Evolutionary conservation across 2,113 vertebrate genomes (phyloP).

Genomic region (Orthonyx spaldingii): DNA sequence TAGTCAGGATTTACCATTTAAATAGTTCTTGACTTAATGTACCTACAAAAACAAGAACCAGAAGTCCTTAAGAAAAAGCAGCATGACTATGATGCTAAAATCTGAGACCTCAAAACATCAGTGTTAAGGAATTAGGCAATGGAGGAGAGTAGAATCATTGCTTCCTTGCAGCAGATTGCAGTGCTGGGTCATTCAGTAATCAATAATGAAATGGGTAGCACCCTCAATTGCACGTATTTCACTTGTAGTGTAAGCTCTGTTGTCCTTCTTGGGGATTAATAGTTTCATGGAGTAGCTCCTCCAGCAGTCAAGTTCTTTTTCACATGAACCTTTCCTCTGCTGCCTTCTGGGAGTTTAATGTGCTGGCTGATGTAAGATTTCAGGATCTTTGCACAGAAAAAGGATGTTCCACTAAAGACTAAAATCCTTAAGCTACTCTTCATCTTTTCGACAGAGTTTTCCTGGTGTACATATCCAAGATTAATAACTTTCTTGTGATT

Average conservation of each 20-base stretch:
- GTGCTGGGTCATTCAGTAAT: constrained; percentile 66
- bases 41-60: neutral
- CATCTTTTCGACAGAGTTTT: constrained; percentile 78
- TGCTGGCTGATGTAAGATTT: constrained; percentile 22
- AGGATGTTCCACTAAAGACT: constrained; percentile 66
- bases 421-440: constrained; percentile 76
- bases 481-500: constrained; percentile 71
- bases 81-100: neutral
- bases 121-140: neutral
- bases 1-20: neutral
- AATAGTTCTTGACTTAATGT: neutral
- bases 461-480: constrained; percentile 59
- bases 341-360: constrained; percentile 52
- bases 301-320: constrained; percentile 44
- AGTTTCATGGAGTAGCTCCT: constrained; percentile 36
- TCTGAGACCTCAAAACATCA: neutral
- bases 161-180: constrained; percentile 53
- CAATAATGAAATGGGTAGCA: constrained; percentile 73
- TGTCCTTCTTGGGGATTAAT: constrained; percentile 55
- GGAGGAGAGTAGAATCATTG: constrained; percentile 50
- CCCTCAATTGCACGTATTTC: constrained; percentile 45
- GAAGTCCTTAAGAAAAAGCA: neutral
- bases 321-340: constrained; percentile 33
- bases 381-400: constrained; percentile 63
- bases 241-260: constrained; percentile 36